These are phyloP conservation scores for Oreortyx pictus DNA, from an alignment of 2,797 vertebrate species.

Conservation along the genomic window DNA sequence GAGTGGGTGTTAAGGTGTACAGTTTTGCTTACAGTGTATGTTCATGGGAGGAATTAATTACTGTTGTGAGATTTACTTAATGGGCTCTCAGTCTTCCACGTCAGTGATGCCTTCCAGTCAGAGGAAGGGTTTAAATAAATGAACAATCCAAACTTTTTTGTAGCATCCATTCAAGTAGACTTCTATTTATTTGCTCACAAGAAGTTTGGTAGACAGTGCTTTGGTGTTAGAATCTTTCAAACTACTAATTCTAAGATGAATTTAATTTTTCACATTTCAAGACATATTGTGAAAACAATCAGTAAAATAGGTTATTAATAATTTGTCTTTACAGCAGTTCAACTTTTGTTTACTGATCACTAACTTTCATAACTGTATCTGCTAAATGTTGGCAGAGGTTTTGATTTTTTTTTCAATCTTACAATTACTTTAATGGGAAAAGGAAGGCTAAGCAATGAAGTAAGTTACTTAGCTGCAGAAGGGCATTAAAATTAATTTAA, in stretches of 20 bases:
- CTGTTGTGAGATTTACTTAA: not conserved
- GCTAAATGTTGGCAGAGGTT: conserved; percentile 10
- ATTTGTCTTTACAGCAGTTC: conserved; percentile 19
- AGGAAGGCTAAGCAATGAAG: conserved; percentile 20
- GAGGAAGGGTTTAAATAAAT: not conserved
- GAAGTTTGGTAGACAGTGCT: not conserved
- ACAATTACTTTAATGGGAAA: conserved; percentile 39
- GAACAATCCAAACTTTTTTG: not conserved
- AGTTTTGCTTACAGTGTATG: not conserved
- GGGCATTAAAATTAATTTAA: conserved; percentile 30
- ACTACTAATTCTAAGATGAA: not conserved
- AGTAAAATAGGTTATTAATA: conserved; percentile 13
- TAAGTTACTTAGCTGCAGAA: conserved; percentile 50
- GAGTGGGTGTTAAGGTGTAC: not conserved
- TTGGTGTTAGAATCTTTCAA: not conserved
- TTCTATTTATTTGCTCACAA: not conserved
- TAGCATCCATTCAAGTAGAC: not conserved
- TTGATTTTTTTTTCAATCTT: conserved; percentile 35
- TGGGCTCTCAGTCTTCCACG: not conserved
- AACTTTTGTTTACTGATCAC: not conserved
- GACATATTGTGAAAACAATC: not conserved
- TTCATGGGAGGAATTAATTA: conserved; percentile 12
- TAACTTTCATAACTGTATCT: conserved; percentile 2
- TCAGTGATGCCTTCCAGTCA: not conserved
- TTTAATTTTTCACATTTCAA: conserved; percentile 15